These are phyloP conservation scores for Beris morrisii DNA, from an alignment of 2,888 invertebrate species.

Conservation along the genomic window DNA sequence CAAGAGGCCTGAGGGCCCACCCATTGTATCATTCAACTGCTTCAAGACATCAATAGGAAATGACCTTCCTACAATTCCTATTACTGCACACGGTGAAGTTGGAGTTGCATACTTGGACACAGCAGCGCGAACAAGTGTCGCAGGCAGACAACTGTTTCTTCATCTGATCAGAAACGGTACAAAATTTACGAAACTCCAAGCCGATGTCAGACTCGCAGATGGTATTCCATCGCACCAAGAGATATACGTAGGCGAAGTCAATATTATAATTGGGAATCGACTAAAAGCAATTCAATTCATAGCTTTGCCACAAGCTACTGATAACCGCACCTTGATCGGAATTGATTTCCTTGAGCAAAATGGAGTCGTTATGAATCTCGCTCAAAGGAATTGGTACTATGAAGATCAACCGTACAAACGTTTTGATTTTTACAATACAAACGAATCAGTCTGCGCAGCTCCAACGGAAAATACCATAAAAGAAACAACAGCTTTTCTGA, in stretches of 20 bases:
- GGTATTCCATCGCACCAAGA: constrained; percentile 9
- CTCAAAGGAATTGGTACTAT: too few species aligned
- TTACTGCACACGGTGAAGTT: constrained; percentile 32
- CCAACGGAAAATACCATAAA: not conserved
- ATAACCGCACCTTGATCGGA: too few species aligned
- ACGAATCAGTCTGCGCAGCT: not conserved
- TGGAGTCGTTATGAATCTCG: too few species aligned
- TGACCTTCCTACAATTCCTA: too few species aligned
- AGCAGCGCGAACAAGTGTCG: constrained; percentile 40
- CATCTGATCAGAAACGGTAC: constrained; percentile 19
- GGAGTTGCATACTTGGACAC: constrained; percentile 39
- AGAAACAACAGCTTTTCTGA: not conserved
- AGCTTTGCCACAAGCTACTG: not conserved
- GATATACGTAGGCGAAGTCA: constrained; percentile 7
- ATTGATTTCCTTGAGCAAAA: too few species aligned
- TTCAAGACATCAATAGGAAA: too few species aligned
- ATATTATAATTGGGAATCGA: constrained; percentile 28
- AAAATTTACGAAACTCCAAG: constrained; percentile 4
- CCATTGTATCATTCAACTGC: too few species aligned
- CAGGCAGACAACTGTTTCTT: constrained; percentile 28
- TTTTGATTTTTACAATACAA: not conserved
- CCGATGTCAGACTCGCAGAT: constrained; percentile 21
- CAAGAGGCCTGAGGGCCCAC: not conserved
- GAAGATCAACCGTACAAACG: too few species aligned
- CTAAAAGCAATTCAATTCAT: constrained; percentile 23